Base-by-base conservation (phyloP, 1,140 invertebrate genomes). In the Drosophila baimaii region DNA sequence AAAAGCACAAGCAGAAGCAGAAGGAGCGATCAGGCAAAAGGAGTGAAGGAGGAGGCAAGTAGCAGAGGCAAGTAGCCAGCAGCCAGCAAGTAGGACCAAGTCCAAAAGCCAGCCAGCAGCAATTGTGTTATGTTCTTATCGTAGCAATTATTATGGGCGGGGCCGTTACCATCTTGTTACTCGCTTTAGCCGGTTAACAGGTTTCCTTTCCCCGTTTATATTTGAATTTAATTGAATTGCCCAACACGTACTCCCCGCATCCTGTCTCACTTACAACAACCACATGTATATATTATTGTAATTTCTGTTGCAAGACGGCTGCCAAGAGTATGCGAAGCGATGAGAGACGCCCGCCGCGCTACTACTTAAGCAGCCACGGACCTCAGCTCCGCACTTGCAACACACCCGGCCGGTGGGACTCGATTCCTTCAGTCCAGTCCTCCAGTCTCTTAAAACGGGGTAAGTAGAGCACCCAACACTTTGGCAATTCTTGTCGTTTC, bases 241-340 rank as follows among this genome's bases (percentile, higher is more conserved):
- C 65, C 81, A 31, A 61, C 66, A 49, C 25, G 44, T 33, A 66
- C 64, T 8, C 19, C 51, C 15, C 23, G 15, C n/a, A 23, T 17
- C 25, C 51, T 5, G 17, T 52, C 51, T 66, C 55, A 77, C 80
- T 81, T 63, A 79, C 52, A 83, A 74, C 29, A 33, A n/a, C 59
- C 57, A 55, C 59, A 51, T 81, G 64, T 77, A 62, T 84, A 79
- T 89, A 79, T 86, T 79, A 86, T 86, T 85, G 74, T 89, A 71
- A 84, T 89, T 89, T 89, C 56, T 78, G 84, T 90, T 90, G 73
- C 84, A 84, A 89, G 84, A 81, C 75, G 84, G 85, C 84, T 89
- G 73, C 21, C 68, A 88, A 77, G 83, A 89, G 80, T 83, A 82
- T 73, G 80, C 84, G 69, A 77, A 78, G 77, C 84, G 84, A 80